Conservation (phyloP, 2,113 vertebrate genomes). For the Passer montanus region DNA sequence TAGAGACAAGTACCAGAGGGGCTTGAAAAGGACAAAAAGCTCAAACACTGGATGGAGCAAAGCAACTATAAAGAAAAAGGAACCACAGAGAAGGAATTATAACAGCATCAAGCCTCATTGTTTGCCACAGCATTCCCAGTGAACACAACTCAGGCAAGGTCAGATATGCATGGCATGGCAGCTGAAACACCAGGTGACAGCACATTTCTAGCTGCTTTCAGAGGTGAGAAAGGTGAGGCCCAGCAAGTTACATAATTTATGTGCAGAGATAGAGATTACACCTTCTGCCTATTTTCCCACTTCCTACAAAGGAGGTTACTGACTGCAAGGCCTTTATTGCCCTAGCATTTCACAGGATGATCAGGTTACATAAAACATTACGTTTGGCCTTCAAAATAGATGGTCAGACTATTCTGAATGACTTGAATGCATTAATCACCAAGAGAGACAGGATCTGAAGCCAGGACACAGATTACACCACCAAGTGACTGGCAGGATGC, state of each 20-base stretch:
- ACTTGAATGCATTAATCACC: neutral
- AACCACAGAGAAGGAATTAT: neutral
- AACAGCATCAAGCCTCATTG: neutral
- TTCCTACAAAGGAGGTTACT: neutral
- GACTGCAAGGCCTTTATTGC: neutral
- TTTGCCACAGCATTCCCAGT: neutral
- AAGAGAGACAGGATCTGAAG: neutral
- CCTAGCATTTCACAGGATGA: neutral
- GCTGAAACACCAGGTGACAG: neutral
- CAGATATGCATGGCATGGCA: neutral
- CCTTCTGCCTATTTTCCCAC: neutral
- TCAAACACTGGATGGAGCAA: neutral
- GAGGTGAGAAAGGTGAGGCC: neutral
- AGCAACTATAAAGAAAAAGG: neutral
- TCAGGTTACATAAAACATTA: neutral
- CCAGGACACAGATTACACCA: neutral
- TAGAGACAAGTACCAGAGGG: neutral
- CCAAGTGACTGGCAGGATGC: neutral
- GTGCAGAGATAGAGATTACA: neutral
- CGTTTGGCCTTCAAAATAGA: neutral
- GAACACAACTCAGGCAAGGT: neutral
- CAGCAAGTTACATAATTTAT: neutral
- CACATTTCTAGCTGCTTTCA: neutral
- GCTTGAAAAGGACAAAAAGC: neutral
- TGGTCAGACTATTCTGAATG: neutral